A percentile compares a stretch with the other conserved stretches of the same genome.
Conservation (phyloP, 1,140 invertebrate species). For the Tetramorium parvispinum region DNA sequence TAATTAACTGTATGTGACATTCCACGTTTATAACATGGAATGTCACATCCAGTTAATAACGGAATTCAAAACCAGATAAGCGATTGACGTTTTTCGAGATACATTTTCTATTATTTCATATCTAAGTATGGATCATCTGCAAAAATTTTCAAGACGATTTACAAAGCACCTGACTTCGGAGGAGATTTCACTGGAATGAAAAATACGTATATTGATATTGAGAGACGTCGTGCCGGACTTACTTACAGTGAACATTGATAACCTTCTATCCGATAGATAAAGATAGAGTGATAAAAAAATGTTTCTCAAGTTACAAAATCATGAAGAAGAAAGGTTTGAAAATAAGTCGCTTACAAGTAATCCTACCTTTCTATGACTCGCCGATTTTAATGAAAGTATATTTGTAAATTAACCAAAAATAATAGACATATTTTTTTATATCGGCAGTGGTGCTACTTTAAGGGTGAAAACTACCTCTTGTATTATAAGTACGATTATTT, state of each 20-base stretch:
- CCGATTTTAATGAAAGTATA: too few relatives aligned
- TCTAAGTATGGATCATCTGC: not conserved
- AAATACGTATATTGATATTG: not conserved
- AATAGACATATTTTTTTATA: too few relatives aligned
- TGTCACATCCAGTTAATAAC: not conserved
- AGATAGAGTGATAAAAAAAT: constrained; percentile 20
- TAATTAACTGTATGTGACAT: too few relatives aligned
- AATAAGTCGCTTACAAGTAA: not conserved
- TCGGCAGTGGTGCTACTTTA: too few relatives aligned
- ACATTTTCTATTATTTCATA: not conserved
- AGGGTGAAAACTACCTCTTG: too few relatives aligned
- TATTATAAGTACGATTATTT: too few relatives aligned
- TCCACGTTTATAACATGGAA: too few relatives aligned
- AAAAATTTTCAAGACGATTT: not conserved
- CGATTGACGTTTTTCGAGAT: not conserved
- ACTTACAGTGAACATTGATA: not conserved
- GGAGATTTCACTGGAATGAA: not conserved
- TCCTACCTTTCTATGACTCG: too few relatives aligned
- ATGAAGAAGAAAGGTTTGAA: not conserved
- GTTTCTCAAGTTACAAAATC: not conserved
- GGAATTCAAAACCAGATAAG: not conserved
- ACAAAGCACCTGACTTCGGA: not conserved
- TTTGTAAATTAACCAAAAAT: too few relatives aligned
- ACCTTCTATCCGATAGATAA: not conserved
- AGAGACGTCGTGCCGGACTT: not conserved